phyloP scores from a whole-genome alignment of 2,888 invertebrate species.

The Aporophyla nigra region DNA sequence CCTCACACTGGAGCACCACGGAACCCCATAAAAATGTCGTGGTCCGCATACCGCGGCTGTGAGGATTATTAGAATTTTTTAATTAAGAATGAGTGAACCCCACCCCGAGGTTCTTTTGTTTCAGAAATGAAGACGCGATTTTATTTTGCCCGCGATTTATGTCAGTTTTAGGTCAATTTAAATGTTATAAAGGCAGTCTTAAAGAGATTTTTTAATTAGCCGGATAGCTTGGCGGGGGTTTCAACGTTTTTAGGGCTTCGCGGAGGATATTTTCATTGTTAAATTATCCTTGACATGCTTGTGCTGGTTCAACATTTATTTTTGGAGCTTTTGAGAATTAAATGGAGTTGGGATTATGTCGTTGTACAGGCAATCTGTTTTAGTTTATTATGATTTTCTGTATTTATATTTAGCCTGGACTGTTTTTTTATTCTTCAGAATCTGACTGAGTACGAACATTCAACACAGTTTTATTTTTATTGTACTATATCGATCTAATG shows the following conservation, averaged over 20 bases:
- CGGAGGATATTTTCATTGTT: conserved; percentile 51
- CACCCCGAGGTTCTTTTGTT: conserved; percentile 55
- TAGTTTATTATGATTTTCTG: background rate
- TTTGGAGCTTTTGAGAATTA: conserved; percentile 25
- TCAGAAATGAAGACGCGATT: conserved; percentile 67
- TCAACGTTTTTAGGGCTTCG: conserved; percentile 22
- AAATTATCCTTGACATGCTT: conserved; percentile 53
- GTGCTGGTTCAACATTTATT: conserved; percentile 28
- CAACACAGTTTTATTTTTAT: background rate
- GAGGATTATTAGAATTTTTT: conserved; percentile 69
- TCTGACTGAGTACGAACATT: background rate
- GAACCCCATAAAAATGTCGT: conserved; percentile 60
- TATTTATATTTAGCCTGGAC: background rate
- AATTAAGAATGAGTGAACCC: conserved; percentile 72
- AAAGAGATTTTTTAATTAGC: conserved; percentile 67
- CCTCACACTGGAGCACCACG: conserved; percentile 36
- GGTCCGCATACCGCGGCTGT: conserved; percentile 54
- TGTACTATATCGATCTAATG: background rate
- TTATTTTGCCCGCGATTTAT: conserved; percentile 65
- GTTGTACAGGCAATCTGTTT: conserved; percentile 13
- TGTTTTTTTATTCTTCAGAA: background rate
- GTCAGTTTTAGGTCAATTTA: conserved; percentile 68
- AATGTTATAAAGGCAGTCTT: conserved; percentile 57
- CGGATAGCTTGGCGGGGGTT: conserved; percentile 46
- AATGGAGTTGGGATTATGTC: conserved; percentile 8